Evolutionary conservation across 1,140 invertebrate species (phyloP).

Genomic region (Hyles vespertilio): DNA sequence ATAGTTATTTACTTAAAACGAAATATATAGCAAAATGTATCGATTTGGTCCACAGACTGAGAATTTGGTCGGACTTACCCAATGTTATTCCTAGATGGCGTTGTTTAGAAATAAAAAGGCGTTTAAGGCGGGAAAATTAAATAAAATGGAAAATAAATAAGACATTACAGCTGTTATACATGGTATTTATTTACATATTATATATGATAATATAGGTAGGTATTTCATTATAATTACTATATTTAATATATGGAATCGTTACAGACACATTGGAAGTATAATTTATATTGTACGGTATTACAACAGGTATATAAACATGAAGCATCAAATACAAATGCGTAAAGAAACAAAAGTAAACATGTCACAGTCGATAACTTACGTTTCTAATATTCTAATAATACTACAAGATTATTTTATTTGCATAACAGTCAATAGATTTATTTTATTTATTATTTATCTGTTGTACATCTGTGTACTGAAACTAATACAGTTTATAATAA

Average conservation of each 20-base stretch:
- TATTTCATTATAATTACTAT: slow-evolving; percentile 15
- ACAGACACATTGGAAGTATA: slow-evolving; percentile 31
- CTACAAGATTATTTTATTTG: neutral
- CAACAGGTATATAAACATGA: neutral
- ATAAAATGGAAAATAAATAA: slow-evolving; percentile 25
- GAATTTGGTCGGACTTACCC: too few relatives aligned
- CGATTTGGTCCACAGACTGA: too few relatives aligned
- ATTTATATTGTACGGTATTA: slow-evolving; percentile 19
- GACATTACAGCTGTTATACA: slow-evolving; percentile 46
- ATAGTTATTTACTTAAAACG: too few relatives aligned
- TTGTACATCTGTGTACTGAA: too few relatives aligned
- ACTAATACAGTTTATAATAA: too few relatives aligned
- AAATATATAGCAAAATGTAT: too few relatives aligned
- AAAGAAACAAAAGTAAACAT: neutral
- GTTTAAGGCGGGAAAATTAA: neutral
- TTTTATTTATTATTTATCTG: too few relatives aligned
- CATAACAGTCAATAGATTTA: too few relatives aligned
- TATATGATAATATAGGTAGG: slow-evolving; percentile 30
- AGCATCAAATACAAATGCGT: slow-evolving; percentile 2
- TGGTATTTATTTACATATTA: slow-evolving; percentile 60
- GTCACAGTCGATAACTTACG: slow-evolving; percentile 1
- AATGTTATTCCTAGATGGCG: slow-evolving; percentile 14
- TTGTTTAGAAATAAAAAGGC: slow-evolving; percentile 9
- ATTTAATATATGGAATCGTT: slow-evolving; percentile 15
- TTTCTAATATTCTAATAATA: neutral